phyloP scores from a whole-genome alignment of 35 echinoderm and acorn worm genomes.

The Diadema setosum region DNA sequence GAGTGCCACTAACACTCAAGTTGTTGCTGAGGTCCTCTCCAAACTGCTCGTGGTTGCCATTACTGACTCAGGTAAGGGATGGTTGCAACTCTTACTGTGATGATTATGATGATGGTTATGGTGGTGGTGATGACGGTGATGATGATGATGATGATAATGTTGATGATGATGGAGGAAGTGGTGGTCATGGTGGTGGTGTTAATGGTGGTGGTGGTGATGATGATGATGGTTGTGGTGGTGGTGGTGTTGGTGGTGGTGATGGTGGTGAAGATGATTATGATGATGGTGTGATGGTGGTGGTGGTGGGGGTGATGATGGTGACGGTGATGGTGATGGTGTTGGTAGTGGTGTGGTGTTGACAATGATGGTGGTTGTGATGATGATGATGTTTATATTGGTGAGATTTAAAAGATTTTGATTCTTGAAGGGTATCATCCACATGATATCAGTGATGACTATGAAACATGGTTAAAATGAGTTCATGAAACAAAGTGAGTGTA shows the following conservation, averaged over 20 bases:
- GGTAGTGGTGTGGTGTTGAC: too few relatives aligned
- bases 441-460: too few relatives aligned
- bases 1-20: slow-evolving; percentile 89
- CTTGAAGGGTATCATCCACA: too few relatives aligned
- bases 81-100: neutral
- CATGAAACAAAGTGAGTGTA: too few relatives aligned
- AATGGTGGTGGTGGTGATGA: neutral
- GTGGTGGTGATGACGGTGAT: neutral
- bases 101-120: neutral
- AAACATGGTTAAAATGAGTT: too few relatives aligned
- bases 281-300: neutral
- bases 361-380: too few relatives aligned
- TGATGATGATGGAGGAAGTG: neutral
- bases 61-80: slow-evolving; percentile 79
- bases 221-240: neutral
- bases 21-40: slow-evolving; percentile 92
- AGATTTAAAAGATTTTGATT: too few relatives aligned
- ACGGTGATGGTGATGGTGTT: neutral
- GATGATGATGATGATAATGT: neutral
- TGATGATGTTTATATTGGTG: too few relatives aligned
- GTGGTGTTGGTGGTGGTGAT: neutral
- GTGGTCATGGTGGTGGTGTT: neutral
- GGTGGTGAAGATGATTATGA: neutral
- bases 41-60: slow-evolving; percentile 96
- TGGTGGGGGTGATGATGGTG: neutral